phyloP scores from a whole-genome alignment of 2,888 invertebrate species.

The Gortyna flavago region DNA sequence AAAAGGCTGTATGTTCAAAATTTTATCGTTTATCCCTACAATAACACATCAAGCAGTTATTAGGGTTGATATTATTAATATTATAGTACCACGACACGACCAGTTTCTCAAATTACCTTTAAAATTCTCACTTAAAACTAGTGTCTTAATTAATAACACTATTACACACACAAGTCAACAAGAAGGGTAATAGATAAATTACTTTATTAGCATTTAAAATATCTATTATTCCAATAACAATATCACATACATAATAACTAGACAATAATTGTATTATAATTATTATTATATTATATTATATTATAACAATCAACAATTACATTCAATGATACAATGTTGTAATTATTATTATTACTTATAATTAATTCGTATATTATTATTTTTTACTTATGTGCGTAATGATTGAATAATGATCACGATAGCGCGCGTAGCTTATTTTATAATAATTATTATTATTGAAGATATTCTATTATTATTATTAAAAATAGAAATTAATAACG shows the following conservation, averaged over 20 bases:
- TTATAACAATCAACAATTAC: constrained; percentile 88
- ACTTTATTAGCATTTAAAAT: constrained; percentile 84
- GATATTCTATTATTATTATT: constrained; percentile 67
- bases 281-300: no score
- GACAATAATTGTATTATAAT: constrained; percentile 83
- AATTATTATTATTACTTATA: constrained; percentile 79
- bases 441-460: constrained; percentile 62
- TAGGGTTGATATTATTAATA: constrained; percentile 45
- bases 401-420: constrained; percentile 80
- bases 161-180: constrained; percentile 88
- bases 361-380: constrained; percentile 83
- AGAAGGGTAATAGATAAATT: constrained; percentile 84
- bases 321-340: constrained; percentile 87
- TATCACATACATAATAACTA: constrained; percentile 89
- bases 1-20: constrained; percentile 54
- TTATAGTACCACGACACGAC: constrained; percentile 50
- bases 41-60: constrained; percentile 65
- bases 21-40: constrained; percentile 43
- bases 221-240: constrained; percentile 89
- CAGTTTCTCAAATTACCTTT: constrained; percentile 64
- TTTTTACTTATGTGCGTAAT: constrained; percentile 82
- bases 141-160: constrained; percentile 73
- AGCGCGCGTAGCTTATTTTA: constrained; percentile 65
- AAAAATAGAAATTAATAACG: constrained; percentile 67
- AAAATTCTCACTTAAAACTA: constrained; percentile 67